phyloP scores from a whole-genome alignment of 2,888 invertebrate species.

The Pedicia rivosa region DNA sequence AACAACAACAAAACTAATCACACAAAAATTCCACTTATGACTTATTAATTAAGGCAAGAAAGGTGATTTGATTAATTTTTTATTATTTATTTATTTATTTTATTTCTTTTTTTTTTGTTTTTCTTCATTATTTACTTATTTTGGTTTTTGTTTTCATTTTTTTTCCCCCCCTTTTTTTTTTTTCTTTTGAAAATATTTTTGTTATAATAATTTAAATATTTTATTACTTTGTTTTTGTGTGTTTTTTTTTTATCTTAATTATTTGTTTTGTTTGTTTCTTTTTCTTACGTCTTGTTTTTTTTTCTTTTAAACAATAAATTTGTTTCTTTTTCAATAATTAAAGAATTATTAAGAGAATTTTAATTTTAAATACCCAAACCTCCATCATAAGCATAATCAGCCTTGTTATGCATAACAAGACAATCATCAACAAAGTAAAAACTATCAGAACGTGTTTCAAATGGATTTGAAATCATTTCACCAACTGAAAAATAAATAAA shows the following conservation, averaged over 20 bases:
- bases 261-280: not conserved
- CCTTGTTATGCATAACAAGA: conserved; percentile 98
- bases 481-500: conserved; percentile 49
- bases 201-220: not conserved
- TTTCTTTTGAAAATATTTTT: not conserved
- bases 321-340: not conserved
- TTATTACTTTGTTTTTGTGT: not conserved
- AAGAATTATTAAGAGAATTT: not conserved
- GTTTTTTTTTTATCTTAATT: not conserved
- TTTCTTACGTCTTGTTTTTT: not conserved
- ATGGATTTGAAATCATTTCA: conserved; percentile 93
- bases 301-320: not conserved
- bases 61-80: conserved; percentile 11
- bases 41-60: conserved; percentile 14
- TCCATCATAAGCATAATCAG: conserved; percentile 94
- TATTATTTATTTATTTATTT: conserved; percentile 5
- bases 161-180: no score
- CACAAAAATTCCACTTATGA: conserved; percentile 7
- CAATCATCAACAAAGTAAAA: conserved; percentile 97
- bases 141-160: not conserved
- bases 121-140: conserved; percentile 7
- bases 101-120: conserved; percentile 6
- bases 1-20: no score
- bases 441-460: conserved; percentile 95
- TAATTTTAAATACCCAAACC: conserved; percentile 28